Base-by-base conservation (phyloP, 1,140 invertebrate genomes). In the Tetramorium alpestre region DNA sequence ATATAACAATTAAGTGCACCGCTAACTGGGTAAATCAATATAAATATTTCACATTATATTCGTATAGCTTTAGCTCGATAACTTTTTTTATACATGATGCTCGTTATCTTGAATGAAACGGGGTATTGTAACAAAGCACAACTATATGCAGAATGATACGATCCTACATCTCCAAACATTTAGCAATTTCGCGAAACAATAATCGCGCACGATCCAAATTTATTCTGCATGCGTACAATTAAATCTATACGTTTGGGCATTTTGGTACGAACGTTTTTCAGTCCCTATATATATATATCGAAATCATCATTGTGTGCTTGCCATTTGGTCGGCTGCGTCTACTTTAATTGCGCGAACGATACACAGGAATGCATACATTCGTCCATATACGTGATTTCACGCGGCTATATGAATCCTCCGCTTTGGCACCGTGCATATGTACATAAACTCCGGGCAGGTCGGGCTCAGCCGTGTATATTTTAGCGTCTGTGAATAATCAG, bases 401-500 rank as follows among this genome's bases (percentile, higher is more conserved):
- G 56, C 75, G 85, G 70, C 78, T 85, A 75, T 84, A 90, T 88
- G 89, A 91, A 88, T 90, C 80, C 81, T 87, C 67, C 76, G 88
- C 85, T 86, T 88, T 87, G 88, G 73, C 25, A 80, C 70, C 73
- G 41, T 73, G 75, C 87, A 87, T 91, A 85, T 91, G 90, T 91
- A 92, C 89, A 90, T 88, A 92, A 90, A 90, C 86, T 86, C 86
- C 77, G 81, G 51, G 65, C 88, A 81, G 67, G 70, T 88, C 89
- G 87, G 80, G 80, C 87, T 89, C 80, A 87, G 81, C 78, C 87
- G 91, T 92, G 90, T 92, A 92, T 92, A 92, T 92, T 92, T 92
- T 92, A 92, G 89, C 91, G 90, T 92, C 91, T 92, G 91, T 92
- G 91, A 92, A 92, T 92, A 92, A 92, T 92, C 91, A 92, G 91